Conservation (phyloP, 2,113 vertebrate genomes). For the Barnardius zonarius region DNA sequence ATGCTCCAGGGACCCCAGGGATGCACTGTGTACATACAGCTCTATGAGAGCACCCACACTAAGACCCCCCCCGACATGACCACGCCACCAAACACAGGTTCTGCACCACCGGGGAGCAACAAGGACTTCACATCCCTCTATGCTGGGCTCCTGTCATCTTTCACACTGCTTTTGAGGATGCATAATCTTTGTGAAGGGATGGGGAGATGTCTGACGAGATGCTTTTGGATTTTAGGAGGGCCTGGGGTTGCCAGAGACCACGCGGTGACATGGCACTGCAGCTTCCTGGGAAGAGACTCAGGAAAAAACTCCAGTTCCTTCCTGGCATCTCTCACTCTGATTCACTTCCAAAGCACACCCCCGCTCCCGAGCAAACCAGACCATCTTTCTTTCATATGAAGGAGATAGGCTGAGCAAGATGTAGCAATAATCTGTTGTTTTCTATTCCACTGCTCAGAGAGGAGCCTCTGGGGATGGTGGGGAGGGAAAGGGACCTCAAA, state of each 20-base stretch:
- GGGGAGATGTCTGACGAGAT: background rate
- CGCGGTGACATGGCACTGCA: background rate
- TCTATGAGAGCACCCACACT: background rate
- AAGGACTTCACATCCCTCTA: background rate
- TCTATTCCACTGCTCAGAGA: conserved; percentile 17
- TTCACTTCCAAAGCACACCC: background rate
- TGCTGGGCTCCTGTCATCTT: accelerated
- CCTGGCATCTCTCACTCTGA: background rate
- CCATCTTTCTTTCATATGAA: background rate
- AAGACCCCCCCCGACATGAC: accelerated
- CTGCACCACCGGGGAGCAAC: accelerated
- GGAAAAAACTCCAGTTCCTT: background rate
- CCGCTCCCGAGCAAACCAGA: background rate
- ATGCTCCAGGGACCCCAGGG: background rate
- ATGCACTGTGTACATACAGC: background rate
- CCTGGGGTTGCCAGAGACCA: background rate
- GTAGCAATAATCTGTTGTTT: conserved; percentile 37
- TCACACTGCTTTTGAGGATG: accelerated
- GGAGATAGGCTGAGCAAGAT: conserved; percentile 8
- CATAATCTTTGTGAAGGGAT: accelerated
- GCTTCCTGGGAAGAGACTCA: background rate
- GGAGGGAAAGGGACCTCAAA: conserved; percentile 32
- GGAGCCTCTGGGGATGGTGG: conserved; percentile 38
- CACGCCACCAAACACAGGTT: accelerated
- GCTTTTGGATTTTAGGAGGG: background rate